Evolutionary conservation across 2,888 invertebrate species (phyloP), one percentile per base, ranked within the genome.

Genomic region (Tyria jacobaeae): DNA sequence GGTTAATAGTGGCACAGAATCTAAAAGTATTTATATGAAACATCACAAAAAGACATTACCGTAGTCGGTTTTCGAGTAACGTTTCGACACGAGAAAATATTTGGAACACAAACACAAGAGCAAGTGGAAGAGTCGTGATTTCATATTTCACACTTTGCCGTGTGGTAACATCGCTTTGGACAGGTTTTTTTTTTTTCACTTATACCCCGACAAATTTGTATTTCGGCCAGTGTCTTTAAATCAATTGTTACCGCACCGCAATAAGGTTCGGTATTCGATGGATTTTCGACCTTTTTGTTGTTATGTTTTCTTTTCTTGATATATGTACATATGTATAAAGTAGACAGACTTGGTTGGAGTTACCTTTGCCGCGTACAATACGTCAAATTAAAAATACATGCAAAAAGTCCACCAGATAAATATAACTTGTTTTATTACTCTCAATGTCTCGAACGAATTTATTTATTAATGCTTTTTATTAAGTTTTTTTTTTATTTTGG

Each of bases 61-160:
- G 81, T 82, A 80, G 78, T 83, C 79, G 81, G 82, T 79, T 83
- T 84, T 86, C 84, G 74, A 84, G 85, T 88, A 88, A 87, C 86
- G 86, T 89, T 90, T 89, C 89, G 86, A 89, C 86, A 89, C 84
- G 84, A 89, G 87, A 88, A 90, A 87, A 88, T 91, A 93, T 94
- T 92, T 89, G 88, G 90, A 90, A 90, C 89, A 88, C 91, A 92
- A 93, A 94, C 90, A 90, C 81, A 85, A 81, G 84, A 81, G 85
- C 89, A 83, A 89, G 89, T 89, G 86, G 86, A 84, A 84, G 87
- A 90, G 85, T 94, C 94, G 94, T 94, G 94, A 94, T 94, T 94
- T 92, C 92, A 92, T 94, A 92, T 92, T 94, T 94, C 92, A 93
- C 94, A 94, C 94, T 92, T 89, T 83, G 85, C 84, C 83, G 90